phyloP scores from a whole-genome alignment of 2,797 vertebrate species.

The Pseudotriccus pelzelni region DNA sequence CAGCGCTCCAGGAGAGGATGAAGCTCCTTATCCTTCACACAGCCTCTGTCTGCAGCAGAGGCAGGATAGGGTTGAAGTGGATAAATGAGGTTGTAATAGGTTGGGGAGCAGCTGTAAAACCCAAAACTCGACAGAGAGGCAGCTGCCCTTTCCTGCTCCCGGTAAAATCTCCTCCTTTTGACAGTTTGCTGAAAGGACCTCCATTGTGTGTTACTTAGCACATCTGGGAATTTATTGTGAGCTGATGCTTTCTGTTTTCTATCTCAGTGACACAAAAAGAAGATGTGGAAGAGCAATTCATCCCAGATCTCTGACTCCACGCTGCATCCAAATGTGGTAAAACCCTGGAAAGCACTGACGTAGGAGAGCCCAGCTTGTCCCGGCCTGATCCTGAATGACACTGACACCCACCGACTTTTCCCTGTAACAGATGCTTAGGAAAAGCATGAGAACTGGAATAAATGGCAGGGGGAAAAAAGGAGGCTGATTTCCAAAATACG shows the following conservation, averaged over 20 bases:
- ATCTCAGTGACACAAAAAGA: background rate
- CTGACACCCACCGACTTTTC: slow-evolving; percentile 6
- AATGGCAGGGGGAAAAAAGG: fast-evolving
- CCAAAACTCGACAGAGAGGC: background rate
- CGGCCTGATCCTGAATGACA: slow-evolving; percentile 10
- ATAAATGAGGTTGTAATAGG: background rate
- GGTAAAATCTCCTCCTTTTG: background rate
- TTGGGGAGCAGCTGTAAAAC: background rate
- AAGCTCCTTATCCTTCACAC: background rate
- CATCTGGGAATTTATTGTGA: slow-evolving; percentile 26
- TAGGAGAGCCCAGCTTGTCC: background rate
- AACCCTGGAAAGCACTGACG: background rate
- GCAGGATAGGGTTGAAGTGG: background rate
- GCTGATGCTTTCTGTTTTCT: slow-evolving; percentile 44
- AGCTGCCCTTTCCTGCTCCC: background rate
- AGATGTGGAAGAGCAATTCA: background rate
- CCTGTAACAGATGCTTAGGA: background rate
- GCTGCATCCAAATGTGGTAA: slow-evolving; percentile 8
- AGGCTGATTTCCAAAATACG: background rate
- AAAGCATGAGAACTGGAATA: background rate
- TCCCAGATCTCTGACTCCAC: background rate
- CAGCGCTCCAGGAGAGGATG: background rate
- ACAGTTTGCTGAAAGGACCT: slow-evolving; percentile 46
- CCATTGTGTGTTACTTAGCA: slow-evolving; percentile 25
- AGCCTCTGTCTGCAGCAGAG: background rate